Conservation (phyloP, 2,113 vertebrate species). For the Ameiurus melas region DNA sequence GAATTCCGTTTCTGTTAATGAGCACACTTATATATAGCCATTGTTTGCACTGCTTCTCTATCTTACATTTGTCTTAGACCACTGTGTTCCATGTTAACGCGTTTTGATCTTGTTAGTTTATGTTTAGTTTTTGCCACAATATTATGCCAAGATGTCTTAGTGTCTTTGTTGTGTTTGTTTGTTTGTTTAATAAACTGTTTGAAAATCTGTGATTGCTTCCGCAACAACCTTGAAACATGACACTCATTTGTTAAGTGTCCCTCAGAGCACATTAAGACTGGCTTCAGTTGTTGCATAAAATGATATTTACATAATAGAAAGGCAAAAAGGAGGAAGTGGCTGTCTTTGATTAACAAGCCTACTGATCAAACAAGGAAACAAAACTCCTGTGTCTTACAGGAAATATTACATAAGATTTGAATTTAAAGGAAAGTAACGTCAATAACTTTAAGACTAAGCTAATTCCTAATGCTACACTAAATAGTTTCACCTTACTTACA, state of each 20-base stretch:
- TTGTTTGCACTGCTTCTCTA: too few relatives aligned
- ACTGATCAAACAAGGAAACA: constrained; percentile 45
- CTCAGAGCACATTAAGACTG: neutral
- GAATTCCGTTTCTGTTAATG: too few relatives aligned
- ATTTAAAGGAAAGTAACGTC: constrained; percentile 18
- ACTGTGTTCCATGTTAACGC: too few relatives aligned
- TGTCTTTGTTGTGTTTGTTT: too few relatives aligned
- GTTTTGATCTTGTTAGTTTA: too few relatives aligned
- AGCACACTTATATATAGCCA: too few relatives aligned
- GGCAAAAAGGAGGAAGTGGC: neutral
- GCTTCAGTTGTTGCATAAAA: neutral
- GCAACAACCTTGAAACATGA: too few relatives aligned
- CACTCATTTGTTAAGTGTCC: neutral
- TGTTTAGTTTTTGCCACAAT: too few relatives aligned
- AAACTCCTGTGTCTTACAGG: constrained; percentile 20
- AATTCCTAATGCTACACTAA: neutral
- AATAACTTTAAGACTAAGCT: neutral
- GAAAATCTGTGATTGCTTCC: too few relatives aligned
- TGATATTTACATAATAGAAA: neutral
- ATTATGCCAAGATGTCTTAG: too few relatives aligned
- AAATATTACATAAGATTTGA: constrained; percentile 6
- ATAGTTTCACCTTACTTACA: neutral
- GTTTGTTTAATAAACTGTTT: too few relatives aligned
- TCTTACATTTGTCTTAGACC: too few relatives aligned
- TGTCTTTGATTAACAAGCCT: neutral